Evolutionary conservation across 2,113 vertebrate species (phyloP), one percentile per base, ranked within the genome.

Genomic region (Cephalopterus ornatus): DNA sequence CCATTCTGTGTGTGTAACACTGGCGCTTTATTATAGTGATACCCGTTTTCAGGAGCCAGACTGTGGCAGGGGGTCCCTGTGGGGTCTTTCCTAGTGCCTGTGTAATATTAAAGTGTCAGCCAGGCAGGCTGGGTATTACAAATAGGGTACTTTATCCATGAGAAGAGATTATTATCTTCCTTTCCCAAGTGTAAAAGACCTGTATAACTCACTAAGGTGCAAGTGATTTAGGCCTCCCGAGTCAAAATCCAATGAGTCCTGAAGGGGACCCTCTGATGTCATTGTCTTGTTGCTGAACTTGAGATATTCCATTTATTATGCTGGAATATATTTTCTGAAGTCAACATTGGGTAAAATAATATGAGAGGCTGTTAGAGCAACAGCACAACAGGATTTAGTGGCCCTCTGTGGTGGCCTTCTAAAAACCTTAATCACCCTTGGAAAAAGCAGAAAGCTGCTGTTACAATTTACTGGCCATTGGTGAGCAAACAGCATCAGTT

Each of bases 141-240:
- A 97, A 98, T 98, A 97, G 97, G 95, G 94, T 94, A 98, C 97
- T 98, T 98, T 97, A 97, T 98, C 98, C 97, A 93, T 97, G 98
- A 97, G 92, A 98, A 98, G 97, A 27, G 63, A 98, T 98, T 97
- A 98, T 98, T 98, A 98, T 98, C 98, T 97, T 98, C 97, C 97
- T 97, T 97, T 97, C 97, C 98, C 98, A 96, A 92, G 97, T 98
- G 98, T 87, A 95, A 97, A 97, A 97, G 93, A 42, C 93, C 95
- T 95, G 77, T 97, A 93, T 98, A 97, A 98, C 97, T 98, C 98
- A 97, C 96, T 88, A 97, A 98, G 96, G 96, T 97, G 95, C 95
- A 33, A 88, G 96, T 97, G 96, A 97, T 97, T 98, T 97, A 98
- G 96, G 94, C 86, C 97, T 97, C 95, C 65, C 12, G 96, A 97